Percentiles rank a stretch among this genome's conserved stretches.
Conservation (phyloP, 1,140 invertebrate species). For the Drosophila littoralis region DNA sequence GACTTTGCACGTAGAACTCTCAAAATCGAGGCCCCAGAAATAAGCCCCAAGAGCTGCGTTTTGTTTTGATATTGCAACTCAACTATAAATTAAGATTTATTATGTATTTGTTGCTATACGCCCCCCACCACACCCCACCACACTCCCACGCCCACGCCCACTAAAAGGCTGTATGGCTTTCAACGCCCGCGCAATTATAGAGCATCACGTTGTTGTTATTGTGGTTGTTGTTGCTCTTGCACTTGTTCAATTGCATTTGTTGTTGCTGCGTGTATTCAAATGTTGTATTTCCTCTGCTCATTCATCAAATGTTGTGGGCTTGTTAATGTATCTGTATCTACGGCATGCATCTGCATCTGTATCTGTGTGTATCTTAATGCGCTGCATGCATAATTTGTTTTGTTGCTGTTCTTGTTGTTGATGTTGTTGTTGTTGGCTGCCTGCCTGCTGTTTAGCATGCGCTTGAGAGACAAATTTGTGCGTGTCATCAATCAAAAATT, state of each 20-base stretch:
- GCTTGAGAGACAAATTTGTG: conserved; percentile 69
- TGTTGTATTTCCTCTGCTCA: conserved; percentile 43
- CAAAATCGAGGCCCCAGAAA: conserved; percentile 22
- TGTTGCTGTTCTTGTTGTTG: conserved; percentile 13
- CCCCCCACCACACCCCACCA: neutral
- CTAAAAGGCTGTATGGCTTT: neutral
- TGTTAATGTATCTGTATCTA: conserved; percentile 17
- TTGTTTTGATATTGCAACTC: conserved; percentile 67
- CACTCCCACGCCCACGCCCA: neutral
- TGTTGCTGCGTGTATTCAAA: conserved; percentile 39
- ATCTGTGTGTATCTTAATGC: neutral
- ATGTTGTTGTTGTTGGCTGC: conserved; percentile 1
- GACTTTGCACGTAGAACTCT: conserved; percentile 1
- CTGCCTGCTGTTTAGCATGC: conserved; percentile 63
- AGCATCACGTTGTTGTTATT: neutral
- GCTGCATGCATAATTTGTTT: conserved; percentile 29
- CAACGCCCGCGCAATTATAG: conserved; percentile 24
- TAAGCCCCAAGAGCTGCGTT: conserved; percentile 21
- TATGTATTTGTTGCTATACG: conserved; percentile 49
- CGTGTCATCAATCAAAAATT: conserved; percentile 76
- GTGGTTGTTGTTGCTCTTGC: conserved; percentile 31
- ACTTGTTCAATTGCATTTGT: conserved; percentile 66
- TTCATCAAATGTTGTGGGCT: conserved; percentile 51
- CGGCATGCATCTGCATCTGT: neutral
- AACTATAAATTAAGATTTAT: conserved; percentile 75